Evolutionary conservation across 2,113 vertebrate species (phyloP).

Genomic region (Siphamia tubifer): DNA sequence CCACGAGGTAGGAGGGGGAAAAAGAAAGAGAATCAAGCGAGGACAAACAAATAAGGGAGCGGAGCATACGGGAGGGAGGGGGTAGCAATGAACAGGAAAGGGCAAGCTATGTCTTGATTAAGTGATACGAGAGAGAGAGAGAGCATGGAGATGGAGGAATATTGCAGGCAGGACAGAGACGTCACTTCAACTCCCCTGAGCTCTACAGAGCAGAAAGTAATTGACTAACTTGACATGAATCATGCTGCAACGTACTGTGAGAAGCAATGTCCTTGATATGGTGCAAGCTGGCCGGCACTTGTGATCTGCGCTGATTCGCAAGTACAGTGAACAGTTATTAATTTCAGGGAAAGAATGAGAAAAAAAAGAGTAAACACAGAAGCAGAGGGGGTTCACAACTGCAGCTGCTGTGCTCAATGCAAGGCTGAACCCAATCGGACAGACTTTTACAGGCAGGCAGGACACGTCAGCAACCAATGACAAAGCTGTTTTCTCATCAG

Average conservation of each 20-base stretch:
- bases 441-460: constrained; percentile 59
- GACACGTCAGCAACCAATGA: constrained; percentile 73
- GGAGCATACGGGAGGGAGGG: constrained; percentile 56
- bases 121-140: constrained; percentile 72
- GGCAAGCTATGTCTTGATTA: constrained; percentile 80
- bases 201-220: constrained; percentile 46
- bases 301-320: constrained; percentile 24
- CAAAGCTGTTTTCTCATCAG: constrained; percentile 61
- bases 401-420: constrained; percentile 78
- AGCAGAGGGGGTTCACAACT: constrained; percentile 72
- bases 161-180: constrained; percentile 61
- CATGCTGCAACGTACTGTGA: constrained; percentile 13
- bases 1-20: constrained; percentile 50
- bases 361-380: constrained; percentile 54
- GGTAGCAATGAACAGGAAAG: constrained; percentile 76
- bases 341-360: constrained; percentile 42
- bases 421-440: constrained; percentile 70
- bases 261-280: constrained; percentile 52
- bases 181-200: constrained; percentile 63
- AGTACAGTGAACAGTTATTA: constrained; percentile 50
- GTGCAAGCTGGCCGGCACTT: constrained; percentile 25
- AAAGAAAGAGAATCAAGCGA: constrained; percentile 56
- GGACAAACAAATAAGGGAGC: constrained; percentile 70
- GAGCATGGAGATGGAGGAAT: constrained; percentile 45
- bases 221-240: constrained; percentile 51